A percentile compares a stretch with the other conserved stretches of the same genome.
These are phyloP conservation scores for Dolichallabes microphthalmus DNA, from an alignment of 2,113 vertebrate genomes.

Conservation along the genomic window DNA sequence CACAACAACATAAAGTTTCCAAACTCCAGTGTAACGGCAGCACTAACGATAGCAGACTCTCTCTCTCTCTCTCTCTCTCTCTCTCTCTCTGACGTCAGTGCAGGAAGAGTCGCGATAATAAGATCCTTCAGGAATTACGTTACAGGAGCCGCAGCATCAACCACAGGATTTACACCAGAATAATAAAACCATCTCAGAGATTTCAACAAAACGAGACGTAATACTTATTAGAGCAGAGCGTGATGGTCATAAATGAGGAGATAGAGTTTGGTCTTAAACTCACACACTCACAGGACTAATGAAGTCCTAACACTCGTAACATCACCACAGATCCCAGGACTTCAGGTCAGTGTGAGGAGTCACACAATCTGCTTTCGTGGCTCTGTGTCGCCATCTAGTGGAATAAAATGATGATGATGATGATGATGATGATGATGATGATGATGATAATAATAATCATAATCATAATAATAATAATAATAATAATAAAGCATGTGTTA, in stretches of 20 bases:
- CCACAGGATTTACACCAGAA: background rate
- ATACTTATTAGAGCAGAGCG: background rate
- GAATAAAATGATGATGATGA: background rate
- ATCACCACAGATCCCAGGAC: background rate
- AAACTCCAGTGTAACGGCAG: background rate
- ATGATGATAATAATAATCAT: too few species aligned
- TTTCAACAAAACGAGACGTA: background rate
- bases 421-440: too few species aligned
- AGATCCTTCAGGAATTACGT: background rate
- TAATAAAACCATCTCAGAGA: background rate
- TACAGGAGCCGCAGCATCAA: too few species aligned
- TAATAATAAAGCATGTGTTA: too few species aligned
- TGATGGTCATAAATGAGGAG: background rate
- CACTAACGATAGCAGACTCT: background rate
- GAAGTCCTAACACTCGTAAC: background rate
- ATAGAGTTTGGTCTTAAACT: background rate
- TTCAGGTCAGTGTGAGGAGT: background rate
- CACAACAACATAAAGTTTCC: background rate
- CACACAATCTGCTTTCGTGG: background rate
- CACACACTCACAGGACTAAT: background rate
- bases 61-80: too few species aligned
- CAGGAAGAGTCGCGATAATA: too few species aligned
- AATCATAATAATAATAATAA: too few species aligned
- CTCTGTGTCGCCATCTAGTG: conserved; percentile 32
- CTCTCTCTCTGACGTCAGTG: background rate